Evolutionary conservation across 2,113 vertebrate species (phyloP).

Genomic region (Mesembrinibis cayennensis): DNA sequence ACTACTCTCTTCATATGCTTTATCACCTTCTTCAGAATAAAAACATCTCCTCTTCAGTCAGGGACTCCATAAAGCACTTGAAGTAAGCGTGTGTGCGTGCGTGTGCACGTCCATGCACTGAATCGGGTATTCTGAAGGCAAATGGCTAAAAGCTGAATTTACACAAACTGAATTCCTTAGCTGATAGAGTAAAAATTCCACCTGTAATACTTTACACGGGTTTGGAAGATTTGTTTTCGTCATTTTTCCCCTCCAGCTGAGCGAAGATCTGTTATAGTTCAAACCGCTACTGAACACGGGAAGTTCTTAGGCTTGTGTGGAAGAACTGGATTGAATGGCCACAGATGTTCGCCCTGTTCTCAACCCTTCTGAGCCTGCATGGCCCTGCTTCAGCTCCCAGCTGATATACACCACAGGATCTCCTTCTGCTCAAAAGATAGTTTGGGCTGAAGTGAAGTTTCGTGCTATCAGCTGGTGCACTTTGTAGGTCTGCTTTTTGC

Average conservation of each 20-base stretch:
- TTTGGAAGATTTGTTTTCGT: not conserved
- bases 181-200: not conserved
- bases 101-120: fast-evolving
- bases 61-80: not conserved
- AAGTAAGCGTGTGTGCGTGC: not conserved
- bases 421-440: not conserved
- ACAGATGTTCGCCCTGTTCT: not conserved
- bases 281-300: not conserved
- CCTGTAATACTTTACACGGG: not conserved
- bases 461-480: not conserved
- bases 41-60: not conserved
- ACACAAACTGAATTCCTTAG: not conserved
- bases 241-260: not conserved
- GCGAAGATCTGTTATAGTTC: not conserved
- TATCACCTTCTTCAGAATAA: not conserved
- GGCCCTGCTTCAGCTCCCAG: not conserved
- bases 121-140: not conserved
- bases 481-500: not conserved
- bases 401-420: not conserved
- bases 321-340: not conserved
- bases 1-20: not conserved
- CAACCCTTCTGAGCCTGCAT: not conserved
- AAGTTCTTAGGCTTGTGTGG: not conserved
- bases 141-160: not conserved
- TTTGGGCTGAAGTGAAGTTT: not conserved